phyloP scores from a whole-genome alignment of 2,797 vertebrate species.

The Sparus aurata region DNA sequence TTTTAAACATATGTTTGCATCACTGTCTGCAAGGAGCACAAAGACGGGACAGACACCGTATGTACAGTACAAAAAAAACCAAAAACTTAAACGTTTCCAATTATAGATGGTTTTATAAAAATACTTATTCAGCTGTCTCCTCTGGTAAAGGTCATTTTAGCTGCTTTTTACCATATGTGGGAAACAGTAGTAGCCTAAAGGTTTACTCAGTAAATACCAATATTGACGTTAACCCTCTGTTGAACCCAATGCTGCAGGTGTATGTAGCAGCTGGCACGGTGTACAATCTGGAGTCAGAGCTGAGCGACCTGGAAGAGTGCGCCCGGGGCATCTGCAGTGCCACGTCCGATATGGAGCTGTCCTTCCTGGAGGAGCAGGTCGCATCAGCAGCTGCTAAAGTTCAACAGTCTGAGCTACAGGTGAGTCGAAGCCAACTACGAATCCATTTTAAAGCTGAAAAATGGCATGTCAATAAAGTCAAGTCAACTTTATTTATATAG shows the following conservation, averaged over 20 bases:
- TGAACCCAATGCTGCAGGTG: slow-evolving; percentile 83
- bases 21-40: background rate
- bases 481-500: no score
- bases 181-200: background rate
- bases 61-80: background rate
- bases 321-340: slow-evolving; percentile 89
- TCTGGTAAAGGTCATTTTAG: background rate
- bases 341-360: slow-evolving; percentile 89
- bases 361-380: slow-evolving; percentile 95
- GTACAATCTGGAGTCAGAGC: slow-evolving; percentile 92
- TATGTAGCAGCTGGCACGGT: slow-evolving; percentile 93
- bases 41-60: background rate
- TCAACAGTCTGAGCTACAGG: slow-evolving; percentile 96
- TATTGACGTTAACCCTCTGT: background rate
- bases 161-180: background rate
- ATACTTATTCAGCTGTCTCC: background rate
- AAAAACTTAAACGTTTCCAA: background rate
- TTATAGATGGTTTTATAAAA: background rate
- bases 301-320: slow-evolving; percentile 90
- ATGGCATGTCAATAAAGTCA: background rate
- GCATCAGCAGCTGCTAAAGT: slow-evolving; percentile 95
- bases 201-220: background rate
- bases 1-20: background rate
- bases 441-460: background rate
- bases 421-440: slow-evolving; percentile 56